Evolutionary conservation across 2,888 invertebrate species (phyloP).

Genomic region (Eumerus sabulonum): DNA sequence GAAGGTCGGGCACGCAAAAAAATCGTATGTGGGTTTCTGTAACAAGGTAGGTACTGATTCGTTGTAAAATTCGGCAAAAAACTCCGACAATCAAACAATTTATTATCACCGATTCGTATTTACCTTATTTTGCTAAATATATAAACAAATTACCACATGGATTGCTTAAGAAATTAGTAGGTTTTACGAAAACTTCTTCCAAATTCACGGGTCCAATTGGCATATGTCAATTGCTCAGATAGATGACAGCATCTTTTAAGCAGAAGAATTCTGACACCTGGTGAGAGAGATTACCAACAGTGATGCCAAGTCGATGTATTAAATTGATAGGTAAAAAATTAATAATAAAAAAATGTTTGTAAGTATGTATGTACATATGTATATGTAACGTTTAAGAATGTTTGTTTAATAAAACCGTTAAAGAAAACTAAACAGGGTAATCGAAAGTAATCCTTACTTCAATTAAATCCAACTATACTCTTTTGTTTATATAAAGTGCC

Average conservation of each 20-base stretch:
- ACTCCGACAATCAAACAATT: background rate
- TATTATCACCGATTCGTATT: constrained; percentile 16
- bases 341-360: too few relatives aligned
- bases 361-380: too few relatives aligned
- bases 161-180: constrained; percentile 11
- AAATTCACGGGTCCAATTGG: constrained; percentile 32
- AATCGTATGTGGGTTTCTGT: constrained; percentile 33
- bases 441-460: too few relatives aligned
- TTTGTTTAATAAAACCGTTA: too few relatives aligned
- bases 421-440: too few relatives aligned
- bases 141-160: constrained; percentile 42
- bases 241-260: constrained; percentile 37
- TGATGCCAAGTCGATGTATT: constrained; percentile 24
- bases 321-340: too few relatives aligned
- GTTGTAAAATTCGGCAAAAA: background rate
- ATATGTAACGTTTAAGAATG: too few relatives aligned
- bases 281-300: constrained; percentile 22
- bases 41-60: background rate
- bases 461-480: too few relatives aligned
- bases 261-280: constrained; percentile 20
- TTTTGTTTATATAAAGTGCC: too few relatives aligned
- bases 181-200: constrained; percentile 13
- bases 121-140: constrained; percentile 45
- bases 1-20: constrained; percentile 34
- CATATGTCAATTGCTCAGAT: too few relatives aligned